Conservation (phyloP, 2,113 vertebrate genomes). For the Pica pica region DNA sequence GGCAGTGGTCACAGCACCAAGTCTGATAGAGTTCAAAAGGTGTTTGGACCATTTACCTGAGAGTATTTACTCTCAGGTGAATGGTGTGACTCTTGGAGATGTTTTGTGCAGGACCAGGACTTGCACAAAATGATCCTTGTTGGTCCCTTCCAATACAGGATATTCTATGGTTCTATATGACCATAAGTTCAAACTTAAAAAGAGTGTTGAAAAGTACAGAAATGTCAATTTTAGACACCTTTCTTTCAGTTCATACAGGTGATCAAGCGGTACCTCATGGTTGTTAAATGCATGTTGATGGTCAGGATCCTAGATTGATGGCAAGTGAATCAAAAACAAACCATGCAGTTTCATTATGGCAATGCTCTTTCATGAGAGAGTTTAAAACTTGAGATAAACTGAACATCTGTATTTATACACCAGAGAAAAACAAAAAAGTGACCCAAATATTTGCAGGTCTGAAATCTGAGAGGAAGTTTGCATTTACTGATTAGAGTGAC, state of each 20-base stretch:
- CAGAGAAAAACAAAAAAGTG: background rate
- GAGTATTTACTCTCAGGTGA: background rate
- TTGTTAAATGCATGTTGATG: background rate
- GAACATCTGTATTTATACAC: background rate
- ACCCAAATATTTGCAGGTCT: background rate
- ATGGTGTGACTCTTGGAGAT: background rate
- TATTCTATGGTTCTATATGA: background rate
- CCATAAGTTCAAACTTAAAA: background rate
- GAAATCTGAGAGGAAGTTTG: background rate
- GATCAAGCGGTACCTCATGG: background rate
- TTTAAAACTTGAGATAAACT: background rate
- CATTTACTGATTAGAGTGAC: background rate
- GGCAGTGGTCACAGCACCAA: background rate
- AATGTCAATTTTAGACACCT: background rate
- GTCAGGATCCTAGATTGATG: background rate
- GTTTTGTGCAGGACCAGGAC: background rate
- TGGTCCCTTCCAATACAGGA: background rate
- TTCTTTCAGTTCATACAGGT: background rate
- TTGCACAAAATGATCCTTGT: background rate
- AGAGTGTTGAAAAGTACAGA: background rate
- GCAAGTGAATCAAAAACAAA: background rate
- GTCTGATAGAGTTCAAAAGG: background rate
- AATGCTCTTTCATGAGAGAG: background rate
- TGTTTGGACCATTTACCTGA: background rate
- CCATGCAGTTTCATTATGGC: background rate